Conservation (phyloP, 2,113 vertebrate species). For the Camelus dromedarius region DNA sequence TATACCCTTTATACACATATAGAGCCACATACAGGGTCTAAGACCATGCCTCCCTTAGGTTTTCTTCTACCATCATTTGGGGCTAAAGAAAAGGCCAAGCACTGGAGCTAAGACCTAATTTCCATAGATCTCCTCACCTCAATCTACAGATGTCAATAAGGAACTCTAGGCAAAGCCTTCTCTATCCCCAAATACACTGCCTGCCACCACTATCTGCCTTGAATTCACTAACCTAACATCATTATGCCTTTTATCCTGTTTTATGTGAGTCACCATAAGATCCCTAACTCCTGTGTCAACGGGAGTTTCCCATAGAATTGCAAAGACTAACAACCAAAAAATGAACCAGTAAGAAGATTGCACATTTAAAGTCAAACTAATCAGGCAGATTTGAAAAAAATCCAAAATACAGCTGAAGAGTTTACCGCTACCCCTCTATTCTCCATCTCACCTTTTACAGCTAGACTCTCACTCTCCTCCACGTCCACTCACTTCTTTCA, state of each 20-base stretch:
- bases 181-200: neutral
- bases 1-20: neutral
- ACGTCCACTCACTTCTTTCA: neutral
- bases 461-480: neutral
- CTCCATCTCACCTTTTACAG: neutral
- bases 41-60: neutral
- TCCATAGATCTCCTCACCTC: neutral
- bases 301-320: neutral
- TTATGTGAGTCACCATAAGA: neutral
- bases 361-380: conserved; percentile 37
- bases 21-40: neutral
- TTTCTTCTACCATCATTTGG: neutral
- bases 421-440: neutral
- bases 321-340: neutral
- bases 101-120: neutral
- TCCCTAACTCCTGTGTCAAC: neutral
- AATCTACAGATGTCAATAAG: neutral
- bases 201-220: neutral
- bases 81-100: neutral
- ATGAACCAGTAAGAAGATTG: neutral
- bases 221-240: conserved; percentile 2
- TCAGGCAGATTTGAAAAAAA: neutral
- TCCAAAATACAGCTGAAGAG: neutral
- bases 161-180: neutral
- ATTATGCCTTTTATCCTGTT: neutral